Conservation (phyloP, 2,797 vertebrate genomes). For the Chiloscyllium punctatum region DNA sequence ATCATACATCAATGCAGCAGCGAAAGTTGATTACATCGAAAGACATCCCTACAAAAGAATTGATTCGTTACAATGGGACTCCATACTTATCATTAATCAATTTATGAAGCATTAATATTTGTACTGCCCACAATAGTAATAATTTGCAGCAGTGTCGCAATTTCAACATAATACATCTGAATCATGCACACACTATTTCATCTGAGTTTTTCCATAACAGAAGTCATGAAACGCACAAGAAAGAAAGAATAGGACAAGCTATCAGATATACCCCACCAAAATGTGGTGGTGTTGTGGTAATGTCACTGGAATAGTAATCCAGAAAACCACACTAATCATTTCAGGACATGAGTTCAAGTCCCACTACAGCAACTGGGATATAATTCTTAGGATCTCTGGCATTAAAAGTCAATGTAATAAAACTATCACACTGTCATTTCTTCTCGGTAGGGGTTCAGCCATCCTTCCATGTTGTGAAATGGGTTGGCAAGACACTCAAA, state of each 20-base stretch:
- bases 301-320: neutral
- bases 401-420: neutral
- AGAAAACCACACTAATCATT: neutral
- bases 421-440: too few relatives aligned
- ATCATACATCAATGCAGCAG: constrained; percentile 19
- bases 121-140: neutral
- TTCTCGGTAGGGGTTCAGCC: neutral
- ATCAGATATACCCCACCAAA: neutral
- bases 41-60: constrained; percentile 28
- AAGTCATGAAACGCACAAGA: neutral
- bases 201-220: neutral
- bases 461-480: neutral
- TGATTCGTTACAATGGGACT: neutral
- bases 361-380: neutral
- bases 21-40: neutral
- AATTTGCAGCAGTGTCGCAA: neutral
- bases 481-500: neutral
- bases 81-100: neutral
- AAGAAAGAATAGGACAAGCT: neutral
- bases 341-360: neutral
- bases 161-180: neutral
- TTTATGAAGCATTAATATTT: neutral
- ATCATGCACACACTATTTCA: neutral
- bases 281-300: neutral
- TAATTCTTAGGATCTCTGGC: neutral